Percentiles rank a stretch among this genome's conserved stretches.
Evolutionary conservation across 2,797 vertebrate species (phyloP).

Genomic region (Myotis planiceps): DNA sequence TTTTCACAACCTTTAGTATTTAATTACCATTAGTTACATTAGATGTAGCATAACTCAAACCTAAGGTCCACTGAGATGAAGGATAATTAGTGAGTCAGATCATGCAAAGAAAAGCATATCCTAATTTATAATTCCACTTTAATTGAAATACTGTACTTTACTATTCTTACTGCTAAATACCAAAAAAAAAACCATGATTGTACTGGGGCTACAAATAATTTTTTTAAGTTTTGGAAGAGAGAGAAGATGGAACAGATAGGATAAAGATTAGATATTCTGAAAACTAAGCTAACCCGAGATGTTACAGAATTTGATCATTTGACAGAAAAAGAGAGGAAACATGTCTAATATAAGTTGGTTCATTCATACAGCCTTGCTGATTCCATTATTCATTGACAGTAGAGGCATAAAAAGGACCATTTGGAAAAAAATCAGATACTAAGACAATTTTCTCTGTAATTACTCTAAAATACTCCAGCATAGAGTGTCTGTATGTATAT

Average conservation of each 20-base stretch:
- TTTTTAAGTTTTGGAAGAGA: not conserved
- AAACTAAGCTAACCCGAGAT: slow-evolving; percentile 12
- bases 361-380: not conserved
- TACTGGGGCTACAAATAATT: not conserved
- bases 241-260: not conserved
- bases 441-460: not conserved
- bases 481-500: not conserved
- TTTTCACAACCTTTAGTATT: not conserved
- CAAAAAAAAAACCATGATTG: not conserved
- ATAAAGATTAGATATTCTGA: slow-evolving; percentile 4
- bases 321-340: not conserved
- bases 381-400: not conserved
- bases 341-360: not conserved
- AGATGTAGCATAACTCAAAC: not conserved
- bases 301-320: not conserved
- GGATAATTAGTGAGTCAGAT: slow-evolving; percentile 15
- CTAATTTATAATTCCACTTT: slow-evolving; percentile 33
- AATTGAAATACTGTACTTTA: not conserved
- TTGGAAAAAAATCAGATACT: not conserved
- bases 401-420: not conserved
- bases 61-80: not conserved
- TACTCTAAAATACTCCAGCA: slow-evolving; percentile 1
- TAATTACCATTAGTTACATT: slow-evolving; percentile 33
- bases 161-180: not conserved
- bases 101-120: not conserved